Percentiles rank a stretch among this genome's conserved stretches.
Conservation (phyloP, 2,888 invertebrate species). For the Syrista parreyssii region DNA sequence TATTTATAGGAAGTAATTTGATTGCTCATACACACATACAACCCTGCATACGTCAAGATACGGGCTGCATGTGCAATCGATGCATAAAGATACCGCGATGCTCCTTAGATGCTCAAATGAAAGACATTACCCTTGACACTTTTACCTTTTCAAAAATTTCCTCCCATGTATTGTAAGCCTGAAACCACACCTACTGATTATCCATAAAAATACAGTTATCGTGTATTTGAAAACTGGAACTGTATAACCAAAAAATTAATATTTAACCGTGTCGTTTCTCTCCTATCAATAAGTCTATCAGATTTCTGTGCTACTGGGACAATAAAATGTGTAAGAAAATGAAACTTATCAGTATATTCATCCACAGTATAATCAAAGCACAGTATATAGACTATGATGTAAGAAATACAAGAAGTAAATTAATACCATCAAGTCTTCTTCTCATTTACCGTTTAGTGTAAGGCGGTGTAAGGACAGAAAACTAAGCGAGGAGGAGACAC, state of each 20-base stretch:
- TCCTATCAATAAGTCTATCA: too few relatives aligned
- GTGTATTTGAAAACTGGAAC: background rate
- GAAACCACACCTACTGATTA: background rate
- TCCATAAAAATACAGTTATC: background rate
- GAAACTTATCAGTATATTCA: background rate
- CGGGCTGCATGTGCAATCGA: background rate
- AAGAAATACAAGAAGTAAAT: background rate
- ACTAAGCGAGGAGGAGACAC: constrained; percentile 15
- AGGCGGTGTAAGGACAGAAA: background rate
- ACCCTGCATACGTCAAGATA: background rate
- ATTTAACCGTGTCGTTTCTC: background rate
- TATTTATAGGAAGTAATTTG: constrained; percentile 44
- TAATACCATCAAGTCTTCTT: background rate
- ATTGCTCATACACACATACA: constrained; percentile 35
- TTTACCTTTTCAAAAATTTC: background rate
- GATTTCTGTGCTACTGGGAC: too few relatives aligned
- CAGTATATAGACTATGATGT: background rate
- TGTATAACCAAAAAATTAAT: background rate
- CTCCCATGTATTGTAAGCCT: background rate
- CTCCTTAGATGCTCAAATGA: background rate
- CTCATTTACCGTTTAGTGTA: background rate
- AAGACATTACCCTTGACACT: background rate
- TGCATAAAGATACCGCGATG: background rate
- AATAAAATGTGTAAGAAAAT: background rate
- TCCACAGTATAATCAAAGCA: background rate